Conservation (phyloP, 2,888 invertebrate genomes). For the Euclidia mi region DNA sequence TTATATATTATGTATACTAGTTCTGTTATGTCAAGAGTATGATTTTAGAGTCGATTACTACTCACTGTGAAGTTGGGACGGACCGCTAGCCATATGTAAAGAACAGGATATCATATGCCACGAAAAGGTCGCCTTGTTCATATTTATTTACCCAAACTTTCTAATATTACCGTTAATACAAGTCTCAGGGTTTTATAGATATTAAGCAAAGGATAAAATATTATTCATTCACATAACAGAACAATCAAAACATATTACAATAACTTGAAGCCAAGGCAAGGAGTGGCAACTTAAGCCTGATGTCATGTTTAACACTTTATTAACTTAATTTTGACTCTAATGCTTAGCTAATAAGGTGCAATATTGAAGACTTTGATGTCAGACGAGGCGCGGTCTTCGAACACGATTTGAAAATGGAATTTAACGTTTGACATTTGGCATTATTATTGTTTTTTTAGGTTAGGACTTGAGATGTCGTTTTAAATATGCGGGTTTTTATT, state of each 20-base stretch:
- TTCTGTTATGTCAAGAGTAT: too few species aligned
- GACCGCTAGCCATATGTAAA: too few species aligned
- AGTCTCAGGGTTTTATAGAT: not conserved
- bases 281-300: constrained; percentile 42
- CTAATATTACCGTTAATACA: too few species aligned
- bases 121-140: too few species aligned
- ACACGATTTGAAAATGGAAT: constrained; percentile 73
- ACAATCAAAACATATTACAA: constrained; percentile 15
- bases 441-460: constrained; percentile 44
- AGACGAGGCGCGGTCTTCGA: constrained; percentile 52
- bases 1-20: too few species aligned
- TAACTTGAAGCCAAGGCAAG: constrained; percentile 39
- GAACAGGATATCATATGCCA: too few species aligned
- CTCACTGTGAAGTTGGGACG: too few species aligned
- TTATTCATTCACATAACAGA: not conserved
- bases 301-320: constrained; percentile 36
- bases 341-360: constrained; percentile 2
- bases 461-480: constrained; percentile 17
- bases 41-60: too few species aligned
- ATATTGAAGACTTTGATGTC: constrained; percentile 11
- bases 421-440: constrained; percentile 68
- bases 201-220: not conserved
- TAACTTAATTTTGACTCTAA: constrained; percentile 28
- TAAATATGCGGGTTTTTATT: constrained; percentile 22
- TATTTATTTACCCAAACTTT: too few species aligned